Base-by-base conservation (phyloP, 1,140 invertebrate genomes). In the Oreohelix idahoensis region DNA sequence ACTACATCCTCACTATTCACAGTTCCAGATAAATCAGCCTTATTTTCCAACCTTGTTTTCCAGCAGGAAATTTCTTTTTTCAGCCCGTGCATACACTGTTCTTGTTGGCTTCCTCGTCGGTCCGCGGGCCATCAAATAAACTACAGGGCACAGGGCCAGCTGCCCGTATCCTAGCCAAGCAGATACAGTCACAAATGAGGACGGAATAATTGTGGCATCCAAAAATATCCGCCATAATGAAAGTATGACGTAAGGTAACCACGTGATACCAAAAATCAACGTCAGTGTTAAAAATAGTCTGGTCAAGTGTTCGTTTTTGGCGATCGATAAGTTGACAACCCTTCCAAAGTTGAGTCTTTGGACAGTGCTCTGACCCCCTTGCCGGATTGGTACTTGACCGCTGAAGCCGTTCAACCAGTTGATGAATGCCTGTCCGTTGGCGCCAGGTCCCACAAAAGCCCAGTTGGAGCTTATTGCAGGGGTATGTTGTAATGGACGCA, bases 341-440 rank as follows among this genome's bases (percentile, higher is more conserved):
- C 88, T 76, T 10, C 88, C 88, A 35, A 88, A 63, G 84, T 87
- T 85, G 15, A 87, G 83, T 39, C 86, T 81, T 1, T 82, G 80
- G 10, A 74, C 80, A 36, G 51, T 13, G 39, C 70, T 63, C 80
- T 82, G 66, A n/a, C 86, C 84, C 77, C 71, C 66, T 32, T 81
- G 32, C 29, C 79, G 36, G 17, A 36, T n/a, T 26, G 79, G 63
- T 38, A 66, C 71, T 38, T 73, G 79, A 32, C 84, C 85, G 5
- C 83, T 84, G 83, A 90, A 88, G 13, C 90, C 90, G 74, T 90
- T 90, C 32, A 91, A 81, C 88, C 89, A 90, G 83, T 90, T 89
- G 29, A 89, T 86, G 53, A 90, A 79, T 36, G 89, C 87, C 71
- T 90, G 88, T 32, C 87, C 88, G 71, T 89, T 89, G 4, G 89